Conservation (phyloP, 2,797 vertebrate species). For the Lerista edwardsae region DNA sequence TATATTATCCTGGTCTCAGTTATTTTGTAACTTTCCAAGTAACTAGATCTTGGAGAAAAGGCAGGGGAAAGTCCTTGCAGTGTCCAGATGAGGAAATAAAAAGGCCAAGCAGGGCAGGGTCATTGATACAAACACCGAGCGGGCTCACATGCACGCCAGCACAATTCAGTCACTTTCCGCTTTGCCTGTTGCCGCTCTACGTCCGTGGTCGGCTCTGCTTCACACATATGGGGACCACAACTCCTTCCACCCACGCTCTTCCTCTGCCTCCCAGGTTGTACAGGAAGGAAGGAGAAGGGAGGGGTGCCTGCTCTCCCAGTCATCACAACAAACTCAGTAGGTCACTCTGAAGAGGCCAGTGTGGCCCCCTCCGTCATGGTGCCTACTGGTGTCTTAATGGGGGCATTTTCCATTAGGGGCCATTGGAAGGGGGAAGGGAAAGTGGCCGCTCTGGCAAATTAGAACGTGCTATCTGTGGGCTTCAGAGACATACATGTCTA, state of each 20-base stretch:
- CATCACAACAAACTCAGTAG: slow-evolving; percentile 8
- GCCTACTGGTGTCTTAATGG: not conserved
- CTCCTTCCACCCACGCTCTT: slow-evolving; percentile 63
- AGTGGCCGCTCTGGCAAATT: too few relatives aligned
- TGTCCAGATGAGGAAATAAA: slow-evolving; percentile 54
- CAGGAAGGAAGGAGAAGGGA: slow-evolving; percentile 36
- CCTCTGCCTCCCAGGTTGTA: slow-evolving; percentile 29
- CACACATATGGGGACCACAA: slow-evolving; percentile 70
- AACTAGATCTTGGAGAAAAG: not conserved
- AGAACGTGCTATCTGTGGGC: not conserved
- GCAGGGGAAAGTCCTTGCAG: slow-evolving; percentile 21
- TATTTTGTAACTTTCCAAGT: slow-evolving; percentile 5
- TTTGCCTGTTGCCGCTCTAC: not conserved
- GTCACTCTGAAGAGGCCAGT: not conserved
- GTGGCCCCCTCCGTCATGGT: not conserved
- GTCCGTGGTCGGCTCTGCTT: slow-evolving; percentile 29
- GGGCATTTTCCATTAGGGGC: not conserved
- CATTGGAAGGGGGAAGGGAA: not conserved
- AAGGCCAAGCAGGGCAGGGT: slow-evolving; percentile 61
- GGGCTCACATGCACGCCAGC: slow-evolving; percentile 21
- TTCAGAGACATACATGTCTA: not conserved
- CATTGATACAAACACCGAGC: slow-evolving; percentile 53
- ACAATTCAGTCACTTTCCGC: slow-evolving; percentile 26
- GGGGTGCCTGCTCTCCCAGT: not conserved
- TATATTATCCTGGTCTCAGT: not conserved